phyloP scores from a whole-genome alignment of 1,140 invertebrate species.

The Bombus impatiens region DNA sequence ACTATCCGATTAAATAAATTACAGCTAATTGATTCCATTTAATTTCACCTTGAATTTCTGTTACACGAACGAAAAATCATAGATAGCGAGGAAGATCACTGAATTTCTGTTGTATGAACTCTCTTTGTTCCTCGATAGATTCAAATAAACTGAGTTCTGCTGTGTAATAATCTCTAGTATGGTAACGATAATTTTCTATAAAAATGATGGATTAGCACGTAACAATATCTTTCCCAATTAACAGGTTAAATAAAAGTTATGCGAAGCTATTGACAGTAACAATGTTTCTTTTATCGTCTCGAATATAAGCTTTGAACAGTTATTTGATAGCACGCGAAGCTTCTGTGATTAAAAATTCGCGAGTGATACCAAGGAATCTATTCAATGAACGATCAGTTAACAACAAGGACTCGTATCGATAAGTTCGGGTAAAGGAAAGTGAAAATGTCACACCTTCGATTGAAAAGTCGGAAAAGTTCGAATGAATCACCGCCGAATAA shows the following conservation, averaged over 20 bases:
- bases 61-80: too few species aligned
- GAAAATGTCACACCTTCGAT: constrained; percentile 70
- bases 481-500: constrained; percentile 50
- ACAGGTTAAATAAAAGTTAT: not conserved
- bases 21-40: too few species aligned
- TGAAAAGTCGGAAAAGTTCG: constrained; percentile 42
- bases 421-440: not conserved
- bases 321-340: not conserved
- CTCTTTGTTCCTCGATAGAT: too few species aligned
- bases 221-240: not conserved
- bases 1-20: too few species aligned
- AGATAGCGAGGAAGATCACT: too few species aligned
- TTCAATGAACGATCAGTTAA: not conserved
- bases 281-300: not conserved
- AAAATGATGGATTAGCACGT: not conserved
- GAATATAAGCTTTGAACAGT: not conserved
- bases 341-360: not conserved
- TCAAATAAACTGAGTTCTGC: not conserved
- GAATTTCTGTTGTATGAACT: too few species aligned
- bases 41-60: too few species aligned
- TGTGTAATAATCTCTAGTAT: not conserved
- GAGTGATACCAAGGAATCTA: not conserved
- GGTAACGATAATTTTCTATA: not conserved
- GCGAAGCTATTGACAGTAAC: not conserved
- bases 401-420: not conserved